These are phyloP conservation scores for Ostrea denselamellosa DNA, from an alignment of 1,140 invertebrate genomes.

Conservation along the genomic window DNA sequence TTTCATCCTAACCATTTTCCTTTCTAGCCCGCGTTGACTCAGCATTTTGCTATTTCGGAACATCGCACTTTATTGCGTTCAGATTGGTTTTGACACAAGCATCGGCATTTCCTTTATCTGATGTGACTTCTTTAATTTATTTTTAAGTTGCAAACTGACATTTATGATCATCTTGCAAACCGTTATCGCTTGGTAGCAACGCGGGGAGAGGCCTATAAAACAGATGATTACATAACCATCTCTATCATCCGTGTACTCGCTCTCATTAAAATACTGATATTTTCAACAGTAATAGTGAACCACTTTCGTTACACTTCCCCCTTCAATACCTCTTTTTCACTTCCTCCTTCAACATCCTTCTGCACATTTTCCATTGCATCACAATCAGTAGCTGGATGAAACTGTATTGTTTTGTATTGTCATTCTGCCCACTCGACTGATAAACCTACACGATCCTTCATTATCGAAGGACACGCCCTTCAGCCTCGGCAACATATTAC, in stretches of 20 bases:
- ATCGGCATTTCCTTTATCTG: constrained; percentile 29
- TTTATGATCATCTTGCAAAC: constrained; percentile 20
- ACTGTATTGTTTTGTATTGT: background rate
- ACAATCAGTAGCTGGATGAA: background rate
- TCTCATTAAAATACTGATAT: background rate
- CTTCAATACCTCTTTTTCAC: background rate
- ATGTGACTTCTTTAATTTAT: constrained; percentile 37
- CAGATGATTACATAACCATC: background rate
- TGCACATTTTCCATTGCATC: background rate
- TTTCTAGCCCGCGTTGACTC: background rate
- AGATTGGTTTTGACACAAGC: constrained; percentile 32
- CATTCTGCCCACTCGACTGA: background rate
- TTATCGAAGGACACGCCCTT: constrained; percentile 11
- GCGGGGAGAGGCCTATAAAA: background rate
- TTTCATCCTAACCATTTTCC: no score
- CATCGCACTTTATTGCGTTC: background rate
- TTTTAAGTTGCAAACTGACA: constrained; percentile 35
- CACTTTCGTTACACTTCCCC: no score
- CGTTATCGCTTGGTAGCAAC: constrained; percentile 4
- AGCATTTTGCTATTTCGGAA: background rate
- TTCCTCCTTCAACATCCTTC: background rate
- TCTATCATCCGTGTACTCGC: background rate
- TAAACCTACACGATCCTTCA: background rate
- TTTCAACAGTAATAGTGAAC: no score
- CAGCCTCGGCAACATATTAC: background rate